phyloP scores from a whole-genome alignment of 2,797 vertebrate species.

The Hippopotamyrus pictus region DNA sequence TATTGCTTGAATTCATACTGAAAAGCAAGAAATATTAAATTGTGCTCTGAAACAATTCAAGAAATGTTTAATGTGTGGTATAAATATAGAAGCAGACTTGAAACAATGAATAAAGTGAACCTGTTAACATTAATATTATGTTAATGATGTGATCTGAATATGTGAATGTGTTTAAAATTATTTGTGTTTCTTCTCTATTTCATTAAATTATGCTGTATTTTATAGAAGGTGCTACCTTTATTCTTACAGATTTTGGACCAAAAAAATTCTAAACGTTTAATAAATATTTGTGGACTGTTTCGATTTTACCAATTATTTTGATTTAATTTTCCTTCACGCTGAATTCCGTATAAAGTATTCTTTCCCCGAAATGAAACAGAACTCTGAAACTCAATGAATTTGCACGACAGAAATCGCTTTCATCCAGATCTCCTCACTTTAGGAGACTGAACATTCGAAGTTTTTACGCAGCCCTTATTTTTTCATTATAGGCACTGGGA shows the following conservation, averaged over 20 bases:
- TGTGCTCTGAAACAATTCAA: neutral
- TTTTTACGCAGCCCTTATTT: conserved; percentile 18
- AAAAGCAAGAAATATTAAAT: neutral
- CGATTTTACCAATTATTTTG: neutral
- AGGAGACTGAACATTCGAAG: conserved; percentile 6
- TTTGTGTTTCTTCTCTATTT: neutral
- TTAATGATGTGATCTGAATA: neutral
- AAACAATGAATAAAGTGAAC: too few species aligned
- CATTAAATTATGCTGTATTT: neutral
- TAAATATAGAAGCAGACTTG: too few species aligned
- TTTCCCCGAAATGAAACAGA: neutral
- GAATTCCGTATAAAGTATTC: neutral
- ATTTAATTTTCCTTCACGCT: neutral
- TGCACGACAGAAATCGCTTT: conserved; percentile 7
- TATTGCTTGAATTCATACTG: neutral
- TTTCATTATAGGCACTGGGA: conserved; percentile 9
- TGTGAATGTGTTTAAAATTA: neutral
- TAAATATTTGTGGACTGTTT: neutral
- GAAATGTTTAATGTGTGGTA: neutral
- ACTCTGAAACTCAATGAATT: conserved; percentile 14
- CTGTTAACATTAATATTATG: neutral
- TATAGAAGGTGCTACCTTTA: neutral
- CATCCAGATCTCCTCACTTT: neutral
- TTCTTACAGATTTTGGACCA: neutral
- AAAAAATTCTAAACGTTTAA: neutral